phyloP scores from a whole-genome alignment of 2,113 vertebrate genomes.

The Aphyosemion australe region DNA sequence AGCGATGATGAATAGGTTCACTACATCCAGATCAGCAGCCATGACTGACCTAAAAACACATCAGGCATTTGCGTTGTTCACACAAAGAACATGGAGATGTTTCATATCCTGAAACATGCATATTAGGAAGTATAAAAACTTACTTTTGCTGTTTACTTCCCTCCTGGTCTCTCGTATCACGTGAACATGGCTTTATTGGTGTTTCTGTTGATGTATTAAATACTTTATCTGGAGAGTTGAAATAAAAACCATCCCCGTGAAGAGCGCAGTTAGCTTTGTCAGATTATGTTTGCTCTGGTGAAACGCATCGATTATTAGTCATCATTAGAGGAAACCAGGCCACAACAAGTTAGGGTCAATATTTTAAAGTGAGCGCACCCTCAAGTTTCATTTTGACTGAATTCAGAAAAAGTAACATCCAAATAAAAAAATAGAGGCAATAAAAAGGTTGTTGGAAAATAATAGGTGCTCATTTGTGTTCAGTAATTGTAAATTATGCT shows the following conservation, averaged over 20 bases:
- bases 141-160: slow-evolving; percentile 39
- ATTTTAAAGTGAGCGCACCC: slow-evolving; percentile 68
- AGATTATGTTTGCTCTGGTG: slow-evolving; percentile 54
- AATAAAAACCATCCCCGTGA: not conserved
- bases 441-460: not conserved
- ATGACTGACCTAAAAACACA: slow-evolving; percentile 41
- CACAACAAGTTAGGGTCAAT: slow-evolving; percentile 51
- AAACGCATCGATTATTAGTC: slow-evolving; percentile 68
- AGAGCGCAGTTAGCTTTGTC: slow-evolving; percentile 27
- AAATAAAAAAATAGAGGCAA: too few relatives aligned
- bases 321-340: slow-evolving; percentile 47
- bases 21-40: slow-evolving; percentile 87
- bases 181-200: not conserved
- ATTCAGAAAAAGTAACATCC: not conserved
- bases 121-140: slow-evolving; percentile 20
- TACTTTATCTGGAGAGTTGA: not conserved
- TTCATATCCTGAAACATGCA: not conserved
- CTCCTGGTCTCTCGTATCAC: slow-evolving; percentile 21
- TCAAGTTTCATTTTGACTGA: not conserved
- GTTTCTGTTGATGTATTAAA: slow-evolving; percentile 1
- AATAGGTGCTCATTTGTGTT: not conserved
- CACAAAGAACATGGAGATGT: too few relatives aligned
- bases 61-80: slow-evolving; percentile 1
- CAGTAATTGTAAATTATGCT: too few relatives aligned
- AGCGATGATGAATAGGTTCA: slow-evolving; percentile 91